phyloP scores from a whole-genome alignment of 2,113 vertebrate genomes.

The Eurypyga helias region DNA sequence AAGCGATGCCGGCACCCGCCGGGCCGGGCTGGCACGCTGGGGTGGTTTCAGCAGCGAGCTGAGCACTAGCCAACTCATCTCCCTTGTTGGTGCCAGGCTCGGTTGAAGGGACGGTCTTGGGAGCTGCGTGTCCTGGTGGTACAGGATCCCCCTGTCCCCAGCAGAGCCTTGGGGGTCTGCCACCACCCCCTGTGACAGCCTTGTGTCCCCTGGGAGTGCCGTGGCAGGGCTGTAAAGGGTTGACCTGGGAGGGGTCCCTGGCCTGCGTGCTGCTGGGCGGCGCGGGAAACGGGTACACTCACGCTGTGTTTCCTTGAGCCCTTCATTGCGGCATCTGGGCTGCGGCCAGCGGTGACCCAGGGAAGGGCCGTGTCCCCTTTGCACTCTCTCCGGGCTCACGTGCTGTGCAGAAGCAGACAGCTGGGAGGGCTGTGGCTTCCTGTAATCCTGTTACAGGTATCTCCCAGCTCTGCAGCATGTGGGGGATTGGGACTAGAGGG shows the following conservation, averaged over 20 bases:
- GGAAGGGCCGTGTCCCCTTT: background rate
- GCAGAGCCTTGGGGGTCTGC: background rate
- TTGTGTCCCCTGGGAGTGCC: background rate
- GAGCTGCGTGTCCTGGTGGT: background rate
- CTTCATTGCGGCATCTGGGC: background rate
- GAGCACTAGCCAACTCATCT: background rate
- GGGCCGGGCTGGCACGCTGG: background rate
- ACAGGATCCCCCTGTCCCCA: accelerated
- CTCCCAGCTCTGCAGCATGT: background rate
- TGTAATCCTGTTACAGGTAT: background rate
- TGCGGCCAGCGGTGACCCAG: background rate
- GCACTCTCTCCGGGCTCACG: accelerated
- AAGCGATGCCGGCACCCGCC: background rate
- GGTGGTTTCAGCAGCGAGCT: background rate
- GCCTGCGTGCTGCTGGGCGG: too few species aligned
- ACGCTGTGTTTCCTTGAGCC: accelerated
- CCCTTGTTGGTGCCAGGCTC: background rate
- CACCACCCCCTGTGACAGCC: background rate
- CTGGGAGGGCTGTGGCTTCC: background rate
- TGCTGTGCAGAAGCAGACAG: background rate
- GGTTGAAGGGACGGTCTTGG: accelerated
- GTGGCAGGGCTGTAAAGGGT: background rate
- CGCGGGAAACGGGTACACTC: accelerated
- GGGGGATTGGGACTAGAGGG: background rate
- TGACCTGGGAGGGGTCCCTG: background rate